A percentile compares a stretch with the other conserved stretches of the same genome.
Evolutionary conservation across 2,113 vertebrate species (phyloP).

Genomic region (Bufo gargarizans): DNA sequence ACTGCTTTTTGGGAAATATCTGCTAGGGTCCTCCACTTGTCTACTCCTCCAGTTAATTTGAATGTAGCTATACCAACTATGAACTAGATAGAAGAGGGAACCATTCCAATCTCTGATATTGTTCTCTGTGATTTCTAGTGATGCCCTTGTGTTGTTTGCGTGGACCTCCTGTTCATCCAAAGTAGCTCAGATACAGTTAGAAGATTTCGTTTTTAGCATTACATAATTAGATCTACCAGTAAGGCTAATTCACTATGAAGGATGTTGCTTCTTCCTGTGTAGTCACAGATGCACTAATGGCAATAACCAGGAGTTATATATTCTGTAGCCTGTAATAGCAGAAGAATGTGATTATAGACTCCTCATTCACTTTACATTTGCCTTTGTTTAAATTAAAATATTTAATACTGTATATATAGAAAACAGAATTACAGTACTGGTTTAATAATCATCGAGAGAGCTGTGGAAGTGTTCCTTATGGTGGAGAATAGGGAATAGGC

Average conservation of each 20-base stretch:
- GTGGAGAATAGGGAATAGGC: not conserved
- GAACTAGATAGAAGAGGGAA: not conserved
- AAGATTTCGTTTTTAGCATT: not conserved
- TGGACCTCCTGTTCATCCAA: not conserved
- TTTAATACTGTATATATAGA: too few species aligned
- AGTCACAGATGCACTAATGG: not conserved
- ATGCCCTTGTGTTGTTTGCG: not conserved
- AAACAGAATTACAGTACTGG: too few species aligned
- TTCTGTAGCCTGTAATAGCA: not conserved
- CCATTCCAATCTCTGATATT: not conserved
- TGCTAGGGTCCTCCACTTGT: not conserved
- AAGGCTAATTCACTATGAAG: not conserved
- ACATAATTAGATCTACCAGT: not conserved
- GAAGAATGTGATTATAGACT: too few species aligned
- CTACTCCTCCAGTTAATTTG: too few species aligned
- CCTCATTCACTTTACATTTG: too few species aligned
- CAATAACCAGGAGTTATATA: not conserved
- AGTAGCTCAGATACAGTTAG: not conserved
- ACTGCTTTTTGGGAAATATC: too few species aligned
- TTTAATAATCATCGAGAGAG: too few species aligned
- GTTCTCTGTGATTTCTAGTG: not conserved
- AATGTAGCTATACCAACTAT: not conserved
- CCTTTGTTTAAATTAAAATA: too few species aligned
- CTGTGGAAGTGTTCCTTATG: not conserved
- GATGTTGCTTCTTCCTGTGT: not conserved